A percentile compares a stretch with the other conserved stretches of the same genome.
Conservation (phyloP, 2,888 invertebrate genomes). For the Pantelozetes paolii region DNA sequence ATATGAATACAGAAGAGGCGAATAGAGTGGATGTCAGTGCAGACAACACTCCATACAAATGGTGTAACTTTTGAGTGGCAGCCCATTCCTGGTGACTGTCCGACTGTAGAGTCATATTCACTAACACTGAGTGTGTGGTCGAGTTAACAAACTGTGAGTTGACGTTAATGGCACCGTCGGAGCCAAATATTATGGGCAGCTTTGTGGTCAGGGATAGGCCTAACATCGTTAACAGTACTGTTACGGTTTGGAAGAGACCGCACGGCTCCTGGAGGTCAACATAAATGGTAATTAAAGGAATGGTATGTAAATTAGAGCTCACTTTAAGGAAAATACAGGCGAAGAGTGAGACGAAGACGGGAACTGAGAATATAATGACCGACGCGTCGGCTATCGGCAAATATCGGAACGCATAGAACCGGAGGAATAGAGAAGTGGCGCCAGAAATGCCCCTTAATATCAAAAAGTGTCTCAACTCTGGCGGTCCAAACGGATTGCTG, state of each 20-base stretch:
- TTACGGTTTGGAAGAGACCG: constrained; percentile 75
- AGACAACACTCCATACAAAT: constrained; percentile 72
- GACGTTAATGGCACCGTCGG: not conserved
- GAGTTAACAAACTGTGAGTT: constrained; percentile 37
- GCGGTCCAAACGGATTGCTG: constrained; percentile 69
- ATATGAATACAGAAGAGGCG: constrained; percentile 74
- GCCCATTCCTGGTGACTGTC: not conserved
- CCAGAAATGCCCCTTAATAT: constrained; percentile 77
- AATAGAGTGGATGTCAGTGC: constrained; percentile 80
- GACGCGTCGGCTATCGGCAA: constrained; percentile 89
- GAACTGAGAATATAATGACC: constrained; percentile 84
- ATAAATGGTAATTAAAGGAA: not conserved
- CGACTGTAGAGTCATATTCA: constrained; percentile 28
- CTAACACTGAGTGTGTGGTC: constrained; percentile 14
- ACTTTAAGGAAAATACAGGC: constrained; percentile 64
- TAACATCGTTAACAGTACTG: constrained; percentile 73
- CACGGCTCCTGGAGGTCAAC: constrained; percentile 63
- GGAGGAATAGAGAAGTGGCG: constrained; percentile 80
- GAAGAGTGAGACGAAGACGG: constrained; percentile 78
- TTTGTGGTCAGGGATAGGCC: constrained; percentile 82
- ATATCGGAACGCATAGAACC: constrained; percentile 83
- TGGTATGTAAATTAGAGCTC: not conserved
- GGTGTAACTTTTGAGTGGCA: constrained; percentile 10
- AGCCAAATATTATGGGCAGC: constrained; percentile 73
- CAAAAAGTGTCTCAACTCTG: constrained; percentile 71